phyloP scores from a whole-genome alignment of 1,140 invertebrate species.

The Drosophila dunni region DNA sequence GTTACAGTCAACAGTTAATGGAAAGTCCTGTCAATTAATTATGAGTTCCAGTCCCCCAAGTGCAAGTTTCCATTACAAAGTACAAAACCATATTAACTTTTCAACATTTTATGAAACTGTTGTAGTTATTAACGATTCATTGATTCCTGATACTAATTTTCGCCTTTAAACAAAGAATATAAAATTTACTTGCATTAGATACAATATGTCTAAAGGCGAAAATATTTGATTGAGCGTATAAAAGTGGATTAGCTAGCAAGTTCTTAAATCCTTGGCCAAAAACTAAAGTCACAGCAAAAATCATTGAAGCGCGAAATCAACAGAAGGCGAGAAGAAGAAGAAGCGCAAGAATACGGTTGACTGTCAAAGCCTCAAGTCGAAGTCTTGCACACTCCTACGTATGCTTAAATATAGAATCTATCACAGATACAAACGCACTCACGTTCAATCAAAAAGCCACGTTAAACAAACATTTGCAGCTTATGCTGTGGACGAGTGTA shows the following conservation, averaged over 20 bases:
- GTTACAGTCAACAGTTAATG: slow-evolving; percentile 31
- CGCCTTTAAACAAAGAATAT: slow-evolving; percentile 5
- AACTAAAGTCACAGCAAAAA: slow-evolving; percentile 59
- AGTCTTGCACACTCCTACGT: slow-evolving; percentile 2
- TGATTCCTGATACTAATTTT: slow-evolving; percentile 52
- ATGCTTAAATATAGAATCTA: slow-evolving; percentile 2
- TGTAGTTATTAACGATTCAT: slow-evolving; percentile 64
- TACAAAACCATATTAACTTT: slow-evolving; percentile 4
- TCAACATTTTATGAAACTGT: slow-evolving; percentile 27
- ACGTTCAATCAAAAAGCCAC: slow-evolving; percentile 52
- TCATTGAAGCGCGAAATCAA: slow-evolving; percentile 77
- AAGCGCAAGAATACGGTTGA: slow-evolving; percentile 2
- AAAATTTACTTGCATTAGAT: slow-evolving; percentile 24
- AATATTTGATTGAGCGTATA: slow-evolving; percentile 76
- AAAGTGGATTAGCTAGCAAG: slow-evolving; percentile 62
- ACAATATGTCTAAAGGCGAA: slow-evolving; percentile 42
- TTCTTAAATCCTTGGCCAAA: slow-evolving; percentile 21
- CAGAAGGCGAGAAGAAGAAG: slow-evolving; percentile 69
- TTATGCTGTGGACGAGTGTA: slow-evolving; percentile 27
- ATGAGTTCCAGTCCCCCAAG: slow-evolving; percentile 15
- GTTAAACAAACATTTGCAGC: slow-evolving; percentile 74
- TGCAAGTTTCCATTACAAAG: not conserved
- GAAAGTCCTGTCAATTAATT: slow-evolving; percentile 43
- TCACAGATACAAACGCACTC: slow-evolving; percentile 9
- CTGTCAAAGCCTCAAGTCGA: slow-evolving; percentile 42